Conservation (phyloP, 1,140 invertebrate genomes). For the Brachionus angularis region DNA sequence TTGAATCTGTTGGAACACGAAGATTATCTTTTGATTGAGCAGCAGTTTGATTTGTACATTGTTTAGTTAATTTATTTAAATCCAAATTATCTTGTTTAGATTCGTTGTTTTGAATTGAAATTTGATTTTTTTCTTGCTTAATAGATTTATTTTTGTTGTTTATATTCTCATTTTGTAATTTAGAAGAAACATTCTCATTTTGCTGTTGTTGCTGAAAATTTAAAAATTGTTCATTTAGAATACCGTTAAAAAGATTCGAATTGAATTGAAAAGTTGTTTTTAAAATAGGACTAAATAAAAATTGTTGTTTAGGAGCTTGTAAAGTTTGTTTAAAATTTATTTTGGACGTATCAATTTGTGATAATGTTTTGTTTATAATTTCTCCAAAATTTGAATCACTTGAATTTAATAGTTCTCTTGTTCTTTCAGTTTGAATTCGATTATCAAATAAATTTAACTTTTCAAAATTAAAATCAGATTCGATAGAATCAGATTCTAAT, state of each 20-base stretch:
- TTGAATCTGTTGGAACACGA: neutral
- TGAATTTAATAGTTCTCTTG: neutral
- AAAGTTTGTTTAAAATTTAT: neutral
- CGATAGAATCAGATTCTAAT: neutral
- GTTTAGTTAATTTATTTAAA: neutral
- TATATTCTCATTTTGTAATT: neutral
- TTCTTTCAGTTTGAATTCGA: neutral
- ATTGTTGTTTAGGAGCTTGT: neutral
- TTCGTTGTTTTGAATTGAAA: no score
- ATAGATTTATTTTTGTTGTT: no score
- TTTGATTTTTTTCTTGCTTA: no score
- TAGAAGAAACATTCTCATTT: neutral
- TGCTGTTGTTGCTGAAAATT: neutral
- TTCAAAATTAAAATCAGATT: neutral
- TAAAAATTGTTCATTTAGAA: neutral
- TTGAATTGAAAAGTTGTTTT: neutral
- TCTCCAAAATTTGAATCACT: neutral
- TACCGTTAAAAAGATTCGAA: neutral
- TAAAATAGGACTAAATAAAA: neutral
- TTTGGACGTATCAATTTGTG: constrained; percentile 12
- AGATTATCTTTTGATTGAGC: no score
- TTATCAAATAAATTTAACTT: neutral
- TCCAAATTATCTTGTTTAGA: no score
- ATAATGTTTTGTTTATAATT: neutral
- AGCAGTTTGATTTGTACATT: neutral